Base-by-base conservation (phyloP, 1,140 invertebrate genomes). In the Chionoecetes opilio region DNA sequence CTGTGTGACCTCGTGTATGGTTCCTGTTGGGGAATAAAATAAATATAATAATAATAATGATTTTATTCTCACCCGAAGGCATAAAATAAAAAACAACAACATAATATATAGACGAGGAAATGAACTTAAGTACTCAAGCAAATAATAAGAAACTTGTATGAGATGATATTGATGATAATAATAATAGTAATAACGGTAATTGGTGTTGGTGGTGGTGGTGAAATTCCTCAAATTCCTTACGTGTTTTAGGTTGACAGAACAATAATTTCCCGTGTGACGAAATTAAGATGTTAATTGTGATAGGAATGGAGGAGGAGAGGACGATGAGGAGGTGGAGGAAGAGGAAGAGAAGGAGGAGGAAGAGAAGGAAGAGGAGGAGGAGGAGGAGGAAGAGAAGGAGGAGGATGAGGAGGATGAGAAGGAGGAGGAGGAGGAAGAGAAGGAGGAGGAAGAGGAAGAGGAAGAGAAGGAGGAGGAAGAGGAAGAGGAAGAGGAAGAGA, bases 151-250 rank as follows among this genome's bases (percentile, higher is more conserved):
- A n/a, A n/a, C n/a, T n/a, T n/a, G n/a, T n/a, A 53, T 53, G 9
- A 53, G 11, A 86, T 86, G 14, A 35, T 35, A 86, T 2, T 86
- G n/a, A 35, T 85, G 32, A 35, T 86, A 86, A 86, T 86, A 31
- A 31, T 86, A 31, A 31, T 86, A 35, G n/a, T 86, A 31, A 84
- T 84, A 84, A 84, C 31, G n/a, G n/a, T 84, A 84, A 84, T n/a
- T n/a, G n/a, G 9, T 86, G 21, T 34, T 86, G 11, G 35, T 34
- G 63, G 63, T 0, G 63, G n/a, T 75, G 21, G 21, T 63, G 11
- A 75, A n/a, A 75, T n/a, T 75, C 21, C 8, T 26, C 6, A 75
- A 11, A 75, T 75, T 75, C 63, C 26, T 75, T 75, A n/a, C n/a
- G 63, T 26, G 11, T 53, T 53, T 14, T 75, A 21, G 63, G 63